Evolutionary conservation across 2,797 vertebrate species (phyloP).

Genomic region (Chiroxiphia lanceolata): DNA sequence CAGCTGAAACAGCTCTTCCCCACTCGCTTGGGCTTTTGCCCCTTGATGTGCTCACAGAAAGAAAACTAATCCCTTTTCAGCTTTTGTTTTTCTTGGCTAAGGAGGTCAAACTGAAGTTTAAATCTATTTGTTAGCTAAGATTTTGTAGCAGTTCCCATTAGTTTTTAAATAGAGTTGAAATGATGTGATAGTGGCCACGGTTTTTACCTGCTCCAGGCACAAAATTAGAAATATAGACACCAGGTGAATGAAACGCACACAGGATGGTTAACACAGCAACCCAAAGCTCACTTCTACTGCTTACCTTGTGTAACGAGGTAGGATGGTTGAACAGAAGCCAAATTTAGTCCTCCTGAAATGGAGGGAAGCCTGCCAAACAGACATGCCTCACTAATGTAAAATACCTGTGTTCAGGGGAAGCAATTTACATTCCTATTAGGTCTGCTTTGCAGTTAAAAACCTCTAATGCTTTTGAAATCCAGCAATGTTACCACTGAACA

Average conservation of each 20-base stretch:
- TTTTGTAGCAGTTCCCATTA: neutral
- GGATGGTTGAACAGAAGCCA: neutral
- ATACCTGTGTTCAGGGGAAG: neutral
- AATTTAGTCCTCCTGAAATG: neutral
- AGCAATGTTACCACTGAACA: neutral
- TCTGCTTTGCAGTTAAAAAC: neutral
- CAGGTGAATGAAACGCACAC: neutral
- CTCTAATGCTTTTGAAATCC: neutral
- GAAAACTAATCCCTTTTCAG: neutral
- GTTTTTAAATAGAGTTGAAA: conserved; percentile 6
- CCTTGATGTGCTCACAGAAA: neutral
- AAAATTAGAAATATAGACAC: neutral
- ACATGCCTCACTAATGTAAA: neutral
- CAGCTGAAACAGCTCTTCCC: neutral
- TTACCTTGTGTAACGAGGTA: neutral
- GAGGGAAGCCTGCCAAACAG: neutral
- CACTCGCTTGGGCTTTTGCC: neutral
- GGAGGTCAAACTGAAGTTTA: conserved; percentile 28
- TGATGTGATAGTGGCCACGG: neutral
- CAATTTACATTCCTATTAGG: neutral
- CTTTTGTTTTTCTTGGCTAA: conserved; percentile 27
- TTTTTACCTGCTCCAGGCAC: neutral
- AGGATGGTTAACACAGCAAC: neutral
- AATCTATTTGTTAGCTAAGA: neutral
- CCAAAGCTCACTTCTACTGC: neutral